Base-by-base conservation (phyloP, 2,797 vertebrate species). In the Lepus oiostolus region DNA sequence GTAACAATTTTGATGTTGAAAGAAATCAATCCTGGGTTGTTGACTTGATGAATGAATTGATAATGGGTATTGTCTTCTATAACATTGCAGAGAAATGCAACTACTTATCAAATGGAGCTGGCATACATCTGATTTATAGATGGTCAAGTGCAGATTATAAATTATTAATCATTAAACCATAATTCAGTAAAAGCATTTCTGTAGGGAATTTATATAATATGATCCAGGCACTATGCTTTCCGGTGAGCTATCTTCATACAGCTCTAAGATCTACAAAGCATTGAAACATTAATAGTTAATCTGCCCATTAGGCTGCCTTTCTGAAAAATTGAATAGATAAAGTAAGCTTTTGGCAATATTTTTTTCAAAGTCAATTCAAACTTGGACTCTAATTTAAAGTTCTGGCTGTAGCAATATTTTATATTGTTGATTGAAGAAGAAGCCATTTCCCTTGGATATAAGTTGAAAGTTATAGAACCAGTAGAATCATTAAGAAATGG, bases 121-220 rank as follows among this genome's bases (percentile, higher is more conserved):
- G 84, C 79, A 86, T 71, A 52, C 32, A 71, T 88, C 42, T 47
- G 3, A 93, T 58, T 83, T 95, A 60, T 84, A 83, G 71, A 94
- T 21, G 13, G 70, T 79, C 92, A 68, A 95, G 90, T 88, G 81
- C 84, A 65, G 50, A 72, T 38, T 76, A 3, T 94, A 80, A 96
- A 97, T 97, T 96, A 97, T 97, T 97, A 76, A 97, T 94, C 88
- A 91, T 87, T 95, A 92, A 93, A 26, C 93, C 42, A 94, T 95
- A 93, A 94, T 95, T 97, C 89, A 88, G 68, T 91, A 88, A 95
- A 96, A 93, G 94, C 88, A 94, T 87, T 96, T 91, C 93, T 96
- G 62, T 88, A 80, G 95, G 89, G 76, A 91, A 84, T 95, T 97
- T 92, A 96, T 93, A 92, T 92, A 96, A 93, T 90, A 96, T 81